Evolutionary conservation across 2,888 invertebrate species (phyloP).

Genomic region (Leucozona laternaria): DNA sequence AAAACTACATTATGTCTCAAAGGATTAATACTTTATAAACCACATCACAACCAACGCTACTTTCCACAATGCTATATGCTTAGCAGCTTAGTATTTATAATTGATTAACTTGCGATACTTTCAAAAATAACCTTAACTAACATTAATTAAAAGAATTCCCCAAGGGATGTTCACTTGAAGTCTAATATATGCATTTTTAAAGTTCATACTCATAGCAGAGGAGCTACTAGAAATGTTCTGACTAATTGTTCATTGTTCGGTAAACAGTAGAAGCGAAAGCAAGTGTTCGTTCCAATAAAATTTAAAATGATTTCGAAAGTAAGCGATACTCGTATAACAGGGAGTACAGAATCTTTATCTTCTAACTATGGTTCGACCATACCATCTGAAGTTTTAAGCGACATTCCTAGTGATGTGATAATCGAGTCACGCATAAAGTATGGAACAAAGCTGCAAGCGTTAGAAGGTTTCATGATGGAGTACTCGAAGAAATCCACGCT

Average conservation of each 20-base stretch:
- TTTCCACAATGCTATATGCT: not conserved
- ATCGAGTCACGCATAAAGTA: conserved; percentile 82
- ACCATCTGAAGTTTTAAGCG: conserved; percentile 80
- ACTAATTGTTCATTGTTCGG: conserved; percentile 39
- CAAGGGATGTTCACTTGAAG: conserved; percentile 14
- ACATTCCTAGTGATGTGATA: conserved; percentile 82
- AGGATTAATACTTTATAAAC: conserved; percentile 19
- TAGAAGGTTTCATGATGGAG: conserved; percentile 81
- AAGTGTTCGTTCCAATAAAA: conserved; percentile 14
- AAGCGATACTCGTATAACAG: conserved; percentile 6
- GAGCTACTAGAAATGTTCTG: not conserved
- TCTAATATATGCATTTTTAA: not conserved
- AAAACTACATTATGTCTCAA: conserved; percentile 11
- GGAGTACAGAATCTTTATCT: conserved; percentile 30
- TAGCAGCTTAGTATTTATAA: not conserved
- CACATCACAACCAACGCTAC: not conserved
- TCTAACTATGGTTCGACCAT: conserved; percentile 35
- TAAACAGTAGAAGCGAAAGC: not conserved
- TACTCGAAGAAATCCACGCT: conserved; percentile 81
- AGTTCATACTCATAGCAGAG: not conserved
- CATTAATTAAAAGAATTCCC: conserved; percentile 38
- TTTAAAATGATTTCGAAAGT: conserved; percentile 39
- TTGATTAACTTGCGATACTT: not conserved
- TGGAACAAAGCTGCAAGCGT: conserved; percentile 80
- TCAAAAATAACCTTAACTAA: conserved; percentile 3